These are phyloP conservation scores for Avahi laniger DNA, from an alignment of 2,797 vertebrate species.

Conservation along the genomic window DNA sequence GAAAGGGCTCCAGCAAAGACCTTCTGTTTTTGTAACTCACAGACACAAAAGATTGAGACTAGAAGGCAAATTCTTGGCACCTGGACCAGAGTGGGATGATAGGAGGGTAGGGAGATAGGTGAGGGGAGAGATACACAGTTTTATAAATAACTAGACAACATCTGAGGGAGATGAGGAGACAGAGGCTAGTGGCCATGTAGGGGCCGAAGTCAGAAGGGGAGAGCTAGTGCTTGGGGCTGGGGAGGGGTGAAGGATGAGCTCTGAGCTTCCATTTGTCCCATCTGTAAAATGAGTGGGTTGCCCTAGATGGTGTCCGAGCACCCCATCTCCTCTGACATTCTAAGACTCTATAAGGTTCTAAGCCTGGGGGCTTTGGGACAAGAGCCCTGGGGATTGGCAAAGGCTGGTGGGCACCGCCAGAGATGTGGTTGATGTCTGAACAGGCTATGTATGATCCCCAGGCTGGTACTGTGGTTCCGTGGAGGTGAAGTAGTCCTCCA, in stretches of 20 bases:
- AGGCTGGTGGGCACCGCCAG: neutral
- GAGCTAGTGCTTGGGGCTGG: neutral
- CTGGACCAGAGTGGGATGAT: neutral
- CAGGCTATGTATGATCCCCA: constrained; percentile 87
- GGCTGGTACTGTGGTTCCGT: constrained; percentile 99
- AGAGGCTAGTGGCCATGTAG: neutral
- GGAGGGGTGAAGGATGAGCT: neutral
- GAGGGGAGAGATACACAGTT: neutral
- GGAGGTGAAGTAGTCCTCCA: constrained; percentile 98
- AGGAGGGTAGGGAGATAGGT: neutral
- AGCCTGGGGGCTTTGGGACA: neutral
- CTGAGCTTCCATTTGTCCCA: neutral
- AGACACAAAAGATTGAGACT: neutral
- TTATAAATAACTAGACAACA: constrained; percentile 73
- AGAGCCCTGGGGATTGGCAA: neutral
- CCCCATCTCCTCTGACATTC: neutral
- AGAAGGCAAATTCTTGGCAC: neutral
- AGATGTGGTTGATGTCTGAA: neutral
- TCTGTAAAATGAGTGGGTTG: neutral
- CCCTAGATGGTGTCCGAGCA: neutral
- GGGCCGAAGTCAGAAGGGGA: neutral
- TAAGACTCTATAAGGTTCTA: neutral
- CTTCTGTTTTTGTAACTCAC: neutral
- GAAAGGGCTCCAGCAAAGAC: neutral
- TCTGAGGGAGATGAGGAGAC: neutral